Base-by-base conservation (phyloP, 2,113 vertebrate genomes). In the Malaclemys terrapin region DNA sequence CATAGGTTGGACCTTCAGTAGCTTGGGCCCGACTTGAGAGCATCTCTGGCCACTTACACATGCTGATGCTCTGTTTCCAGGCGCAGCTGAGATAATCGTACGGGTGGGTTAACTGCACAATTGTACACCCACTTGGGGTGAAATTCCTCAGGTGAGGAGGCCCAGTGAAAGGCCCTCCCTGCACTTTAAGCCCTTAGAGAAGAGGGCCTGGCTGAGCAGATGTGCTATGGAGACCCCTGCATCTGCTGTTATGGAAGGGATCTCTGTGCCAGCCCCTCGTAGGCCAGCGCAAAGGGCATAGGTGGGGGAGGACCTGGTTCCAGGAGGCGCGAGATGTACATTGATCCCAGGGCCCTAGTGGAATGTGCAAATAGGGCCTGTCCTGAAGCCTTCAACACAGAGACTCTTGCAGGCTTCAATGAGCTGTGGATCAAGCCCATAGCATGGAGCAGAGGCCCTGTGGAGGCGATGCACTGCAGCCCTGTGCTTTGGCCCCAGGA, bases 341-440 rank as follows among this genome's bases (percentile, higher is more conserved):
- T 62, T 62, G 29, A 35, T n/a, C 31, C 31, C 14, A 1, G 3
- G 29, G 31, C 14, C 62, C 62, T 35, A 35, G 7, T 17, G 31
- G 31, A 35, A 65, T 65, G 29, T 65, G 31, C 62, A 65, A 65
- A n/a, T n/a, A 35, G 16, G 62, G 31, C 13, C 62, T 65, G 31
- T n/a, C 62, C 29, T 31, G 4, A 8, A 47, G n/a, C 45, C 20
- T 10, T 90, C 79, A 69, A 75, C 2, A 3, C 82, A 79, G 38
- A 2, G 17, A 2, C 69, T 82, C 24, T 29, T 42, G 4, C 11
- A 45, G 69, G 12, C 85, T 53, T 81, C n/a, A 35, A 1, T 42
- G 49, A 82, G 69, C 22, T 82, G 53, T 50, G 22, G 80, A 13
- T 35, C 52, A 8, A 0, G 1, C 2, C 47, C 0, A 0, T 76